phyloP scores from a whole-genome alignment of 1,140 invertebrate species.

The Leptopilina boulardi region DNA sequence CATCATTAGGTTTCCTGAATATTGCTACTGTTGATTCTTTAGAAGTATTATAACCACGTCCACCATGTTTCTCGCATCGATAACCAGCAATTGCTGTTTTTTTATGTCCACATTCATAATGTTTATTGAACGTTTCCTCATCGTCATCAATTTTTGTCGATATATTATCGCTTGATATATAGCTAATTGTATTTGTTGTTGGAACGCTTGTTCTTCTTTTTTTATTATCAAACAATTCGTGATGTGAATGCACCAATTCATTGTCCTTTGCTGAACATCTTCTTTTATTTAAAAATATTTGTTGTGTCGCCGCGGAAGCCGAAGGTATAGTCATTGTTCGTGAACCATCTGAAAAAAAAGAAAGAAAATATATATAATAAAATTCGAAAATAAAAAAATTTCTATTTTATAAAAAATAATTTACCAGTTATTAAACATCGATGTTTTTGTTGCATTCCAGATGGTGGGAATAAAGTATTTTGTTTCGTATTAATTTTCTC shows the following conservation, averaged over 20 bases:
- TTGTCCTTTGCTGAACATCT: constrained; percentile 72
- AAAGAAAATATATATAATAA: not conserved
- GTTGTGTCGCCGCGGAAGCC: constrained; percentile 49
- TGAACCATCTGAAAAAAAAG: not conserved
- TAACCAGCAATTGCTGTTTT: constrained; percentile 55
- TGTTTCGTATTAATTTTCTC: constrained; percentile 62
- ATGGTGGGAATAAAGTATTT: constrained; percentile 61
- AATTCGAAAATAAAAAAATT: not conserved
- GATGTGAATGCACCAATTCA: constrained; percentile 66
- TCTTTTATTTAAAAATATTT: constrained; percentile 60
- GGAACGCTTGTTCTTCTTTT: constrained; percentile 70
- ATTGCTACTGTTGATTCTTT: constrained; percentile 54
- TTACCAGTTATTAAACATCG: constrained; percentile 64
- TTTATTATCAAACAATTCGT: constrained; percentile 67
- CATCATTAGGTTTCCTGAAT: constrained; percentile 60
- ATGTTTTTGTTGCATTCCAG: constrained; percentile 68
- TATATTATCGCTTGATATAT: constrained; percentile 70
- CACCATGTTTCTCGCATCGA: constrained; percentile 71
- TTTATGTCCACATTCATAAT: constrained; percentile 69
- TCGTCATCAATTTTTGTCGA: constrained; percentile 35
- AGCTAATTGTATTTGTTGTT: constrained; percentile 68
- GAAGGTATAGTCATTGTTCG: constrained; percentile 30
- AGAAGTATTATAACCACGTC: constrained; percentile 64
- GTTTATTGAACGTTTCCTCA: constrained; percentile 62
- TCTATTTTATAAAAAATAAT: not conserved